Base-by-base conservation (phyloP, 2,797 vertebrate genomes). In the Stomatorhinus walkeri region DNA sequence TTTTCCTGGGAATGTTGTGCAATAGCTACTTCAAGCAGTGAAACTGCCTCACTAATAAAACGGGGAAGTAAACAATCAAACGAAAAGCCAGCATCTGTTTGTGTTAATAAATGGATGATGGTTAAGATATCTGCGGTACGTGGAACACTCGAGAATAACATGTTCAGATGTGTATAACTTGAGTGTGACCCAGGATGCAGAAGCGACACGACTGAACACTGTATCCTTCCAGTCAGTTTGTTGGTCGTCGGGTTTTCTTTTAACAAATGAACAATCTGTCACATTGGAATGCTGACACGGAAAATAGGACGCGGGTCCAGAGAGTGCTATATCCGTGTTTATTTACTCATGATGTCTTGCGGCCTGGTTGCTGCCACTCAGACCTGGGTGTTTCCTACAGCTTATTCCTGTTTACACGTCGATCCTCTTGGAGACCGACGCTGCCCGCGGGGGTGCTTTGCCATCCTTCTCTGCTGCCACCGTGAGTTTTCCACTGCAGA, bases 341-440 rank as follows among this genome's bases (percentile, higher is more conserved):
- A n/a, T 46, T 84, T 46, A 84, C 91, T 94, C 94, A 88, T 90
- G 93, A 94, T 90, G 92, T 92, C 92, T 93, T 92, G 93, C 59
- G 93, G 94, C 91, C 91, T 91, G 90, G 88, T 91, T 89, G 12
- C 19, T 81, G 90, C 89, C 61, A 24, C 92, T 91, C 87, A 93
- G 91, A 92, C 90, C 91, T 92, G 92, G 92, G 91, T 64, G 87
- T 93, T 90, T 92, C 91, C 91, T 90, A 91, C 54, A 90, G 91
- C 91, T 91, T 92, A 87, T 93, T 94, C 91, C 92, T 94, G 93
- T 95, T 95, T 94, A 94, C 92, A 90, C 90, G 85, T 91, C 90
- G 91, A 90, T 90, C 91, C 92, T 92, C 92, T 92, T 93, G 84
- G 92, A 92, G 88, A 92, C 87, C 89, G 90, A 89, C 72, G 89